Base-by-base conservation (phyloP, 2,113 vertebrate species). In the Falco punctatus region DNA sequence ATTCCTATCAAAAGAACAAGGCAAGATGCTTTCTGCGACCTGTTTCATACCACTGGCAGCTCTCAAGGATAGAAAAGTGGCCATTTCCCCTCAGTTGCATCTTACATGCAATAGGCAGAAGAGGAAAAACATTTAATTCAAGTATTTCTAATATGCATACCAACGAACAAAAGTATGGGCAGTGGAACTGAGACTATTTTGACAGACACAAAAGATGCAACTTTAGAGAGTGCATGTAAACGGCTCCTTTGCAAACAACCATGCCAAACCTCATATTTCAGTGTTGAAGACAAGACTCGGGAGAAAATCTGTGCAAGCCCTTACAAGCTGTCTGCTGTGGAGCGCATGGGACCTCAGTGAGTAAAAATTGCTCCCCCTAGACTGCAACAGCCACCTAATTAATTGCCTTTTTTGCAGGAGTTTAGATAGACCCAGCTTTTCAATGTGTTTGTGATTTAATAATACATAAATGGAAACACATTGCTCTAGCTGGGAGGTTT, bases 291-390 rank as follows among this genome's bases (percentile, higher is more conserved):
- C 23, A 64, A 23, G 24, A 33, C 19, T 44, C 0, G 0, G 52
- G 30, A 82, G 46, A 61, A 89, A 79, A 75, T 52, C 33, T 27
- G 6, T 89, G 44, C 57, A 18, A n/a, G 15, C 15, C 57, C 17
- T 32, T 44, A 18, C 58, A 59, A 94, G 13, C 9, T 8, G 22
- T 7, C 62, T 91, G 62, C 89, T 62, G 32, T 73, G 73, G 62
- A 82, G 24, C 28, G 38, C 6, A 0, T 15, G 20, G 57, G 52
- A 46, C 21, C 28, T 35, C 0, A 0, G 16, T 44, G 48, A 85
- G 33, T 64, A 54, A 66, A 66, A 91, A 66, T 20, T 52, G 51
- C n/a, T 89, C 66, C 46, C 28, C 6, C 12, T 69, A 2, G 52
- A 52, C 86, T 49, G 32, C 70, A 85, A 81, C 80, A 92, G 55